A percentile compares a stretch with the other conserved stretches of the same genome.
phyloP scores from a whole-genome alignment of 1,140 invertebrate species.

The Drosophila santomea region DNA sequence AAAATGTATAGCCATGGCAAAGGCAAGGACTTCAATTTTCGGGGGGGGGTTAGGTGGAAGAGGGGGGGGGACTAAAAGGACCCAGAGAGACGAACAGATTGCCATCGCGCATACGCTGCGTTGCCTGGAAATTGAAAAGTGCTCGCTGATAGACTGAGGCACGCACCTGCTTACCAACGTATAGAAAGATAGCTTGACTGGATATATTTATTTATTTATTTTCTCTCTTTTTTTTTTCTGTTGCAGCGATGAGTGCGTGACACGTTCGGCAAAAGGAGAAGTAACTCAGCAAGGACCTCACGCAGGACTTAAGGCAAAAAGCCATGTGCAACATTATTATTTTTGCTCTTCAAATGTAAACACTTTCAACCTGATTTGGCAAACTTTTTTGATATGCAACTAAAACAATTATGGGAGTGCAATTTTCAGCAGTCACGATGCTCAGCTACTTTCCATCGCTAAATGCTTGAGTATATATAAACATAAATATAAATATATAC shows the following conservation, averaged over 20 bases:
- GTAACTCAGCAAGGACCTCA: too few species aligned
- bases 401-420: neutral
- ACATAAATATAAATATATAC: conserved; percentile 38
- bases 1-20: neutral
- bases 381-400: too few species aligned
- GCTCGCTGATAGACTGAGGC: conserved; percentile 32
- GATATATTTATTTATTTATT: neutral
- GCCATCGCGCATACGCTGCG: conserved; percentile 73
- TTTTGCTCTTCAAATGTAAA: too few species aligned
- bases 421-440: neutral
- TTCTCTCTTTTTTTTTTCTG: too few species aligned
- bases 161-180: conserved; percentile 11
- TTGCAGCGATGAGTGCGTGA: conserved; percentile 5
- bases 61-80: neutral
- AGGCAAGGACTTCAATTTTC: neutral
- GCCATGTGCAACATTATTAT: too few species aligned
- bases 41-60: neutral
- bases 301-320: too few species aligned
- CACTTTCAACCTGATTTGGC: too few species aligned
- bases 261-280: neutral
- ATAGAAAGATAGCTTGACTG: neutral
- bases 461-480: conserved; percentile 38
- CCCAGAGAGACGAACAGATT: conserved; percentile 51
- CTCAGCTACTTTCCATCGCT: conserved; percentile 4
- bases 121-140: conserved; percentile 59